Percentiles rank a stretch among this genome's conserved stretches.
Evolutionary conservation across 2,888 invertebrate genomes (phyloP).

Genomic region (Mechanitis mazaeus): DNA sequence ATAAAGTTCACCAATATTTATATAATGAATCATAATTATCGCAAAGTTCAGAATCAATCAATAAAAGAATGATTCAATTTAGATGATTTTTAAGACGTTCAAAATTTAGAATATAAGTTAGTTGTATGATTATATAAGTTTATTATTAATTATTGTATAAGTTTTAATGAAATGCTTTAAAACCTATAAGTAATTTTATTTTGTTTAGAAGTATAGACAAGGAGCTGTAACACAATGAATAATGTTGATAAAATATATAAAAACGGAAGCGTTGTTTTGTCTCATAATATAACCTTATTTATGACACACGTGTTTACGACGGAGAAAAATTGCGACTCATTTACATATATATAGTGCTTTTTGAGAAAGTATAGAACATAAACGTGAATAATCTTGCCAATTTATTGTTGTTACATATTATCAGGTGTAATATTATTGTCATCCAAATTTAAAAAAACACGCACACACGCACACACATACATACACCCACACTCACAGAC

Average conservation of each 20-base stretch:
- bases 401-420: not conserved
- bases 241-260: conserved; percentile 20
- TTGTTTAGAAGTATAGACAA: not conserved
- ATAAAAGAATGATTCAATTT: too few species aligned
- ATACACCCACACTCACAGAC: too few species aligned
- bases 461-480: too few species aligned
- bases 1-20: too few species aligned
- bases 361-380: not conserved
- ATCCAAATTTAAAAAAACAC: too few species aligned
- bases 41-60: too few species aligned
- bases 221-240: conserved; percentile 12
- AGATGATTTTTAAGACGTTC: too few species aligned
- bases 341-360: conserved; percentile 1
- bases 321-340: conserved; percentile 2
- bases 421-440: too few species aligned
- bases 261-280: conserved; percentile 18
- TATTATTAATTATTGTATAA: too few species aligned
- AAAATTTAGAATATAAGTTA: too few species aligned
- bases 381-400: not conserved
- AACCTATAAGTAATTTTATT: not conserved
- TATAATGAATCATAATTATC: too few species aligned
- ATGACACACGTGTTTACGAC: conserved; percentile 23
- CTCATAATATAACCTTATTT: conserved; percentile 21
- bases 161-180: not conserved
- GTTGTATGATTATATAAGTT: too few species aligned